These are phyloP conservation scores for Zalophus californianus DNA, from an alignment of 2,797 vertebrate species.

Conservation along the genomic window DNA sequence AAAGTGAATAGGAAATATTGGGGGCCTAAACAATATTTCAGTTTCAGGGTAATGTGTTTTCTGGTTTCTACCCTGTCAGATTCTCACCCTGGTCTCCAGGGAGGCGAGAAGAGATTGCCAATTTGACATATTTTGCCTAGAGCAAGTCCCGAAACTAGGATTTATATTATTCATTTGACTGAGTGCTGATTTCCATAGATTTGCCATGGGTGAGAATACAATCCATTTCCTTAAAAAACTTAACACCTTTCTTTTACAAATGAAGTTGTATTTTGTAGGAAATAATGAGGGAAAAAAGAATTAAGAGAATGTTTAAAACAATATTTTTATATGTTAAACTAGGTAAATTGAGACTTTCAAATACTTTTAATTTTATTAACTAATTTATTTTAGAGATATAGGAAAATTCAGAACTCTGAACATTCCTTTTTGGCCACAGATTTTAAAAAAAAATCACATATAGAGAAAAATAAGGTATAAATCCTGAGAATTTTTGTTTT, in stretches of 20 bases:
- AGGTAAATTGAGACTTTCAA: neutral
- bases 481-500: neutral
- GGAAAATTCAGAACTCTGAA: neutral
- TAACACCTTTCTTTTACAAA: constrained; percentile 7
- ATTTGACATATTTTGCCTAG: constrained; percentile 71
- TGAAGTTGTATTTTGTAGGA: constrained; percentile 37
- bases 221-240: constrained; percentile 43
- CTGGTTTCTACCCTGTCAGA: constrained; percentile 67
- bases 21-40: constrained; percentile 60
- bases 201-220: constrained; percentile 54
- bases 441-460: neutral
- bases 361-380: neutral
- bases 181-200: constrained; percentile 59
- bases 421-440: neutral
- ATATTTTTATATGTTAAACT: neutral
- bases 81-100: constrained; percentile 53
- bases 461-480: constrained; percentile 10
- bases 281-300: constrained; percentile 7
- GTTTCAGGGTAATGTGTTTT: constrained; percentile 57
- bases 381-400: neutral
- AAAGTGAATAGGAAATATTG: constrained; percentile 62
- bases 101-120: constrained; percentile 27
- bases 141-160: constrained; percentile 71
- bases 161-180: constrained; percentile 63
- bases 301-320: neutral